These are phyloP conservation scores for Acanthosoma haemorrhoidale DNA, from an alignment of 2,888 invertebrate genomes.

Conservation along the genomic window DNA sequence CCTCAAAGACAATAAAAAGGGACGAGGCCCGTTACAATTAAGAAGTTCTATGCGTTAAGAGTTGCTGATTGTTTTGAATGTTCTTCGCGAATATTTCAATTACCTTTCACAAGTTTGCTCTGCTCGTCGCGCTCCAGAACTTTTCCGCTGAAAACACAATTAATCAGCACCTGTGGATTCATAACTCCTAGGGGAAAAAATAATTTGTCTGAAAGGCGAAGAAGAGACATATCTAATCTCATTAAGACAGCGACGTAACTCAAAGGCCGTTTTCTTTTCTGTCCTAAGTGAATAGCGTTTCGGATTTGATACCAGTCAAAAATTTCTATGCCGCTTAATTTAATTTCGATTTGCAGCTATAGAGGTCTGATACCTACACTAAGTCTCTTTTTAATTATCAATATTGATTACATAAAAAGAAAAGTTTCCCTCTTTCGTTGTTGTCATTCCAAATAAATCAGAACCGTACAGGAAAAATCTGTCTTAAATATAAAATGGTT, in stretches of 20 bases:
- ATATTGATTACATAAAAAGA: too few relatives aligned
- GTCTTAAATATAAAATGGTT: too few relatives aligned
- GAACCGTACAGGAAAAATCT: too few relatives aligned
- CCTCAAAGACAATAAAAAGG: not conserved
- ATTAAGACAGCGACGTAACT: too few relatives aligned
- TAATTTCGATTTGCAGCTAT: too few relatives aligned
- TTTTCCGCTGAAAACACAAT: slow-evolving; percentile 6
- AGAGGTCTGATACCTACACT: too few relatives aligned
- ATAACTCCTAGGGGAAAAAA: not conserved
- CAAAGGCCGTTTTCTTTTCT: too few relatives aligned
- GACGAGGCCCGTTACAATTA: slow-evolving; percentile 1
- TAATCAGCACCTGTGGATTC: slow-evolving; percentile 12
- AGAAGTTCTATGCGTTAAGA: slow-evolving; percentile 9
- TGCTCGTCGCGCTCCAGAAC: not conserved
- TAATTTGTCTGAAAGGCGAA: not conserved
- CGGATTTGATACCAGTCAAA: too few relatives aligned
- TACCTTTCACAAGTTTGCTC: not conserved
- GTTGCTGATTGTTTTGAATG: not conserved
- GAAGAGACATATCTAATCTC: not conserved
- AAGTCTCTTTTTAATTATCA: too few relatives aligned
- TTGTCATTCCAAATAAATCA: not conserved
- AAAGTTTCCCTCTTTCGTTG: too few relatives aligned
- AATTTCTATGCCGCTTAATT: too few relatives aligned
- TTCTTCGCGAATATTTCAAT: slow-evolving; percentile 2
- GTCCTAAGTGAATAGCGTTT: too few relatives aligned